A percentile compares a stretch with the other conserved stretches of the same genome.
Evolutionary conservation across 2,888 invertebrate species (phyloP).

Genomic region (Tetragonisca angustula): DNA sequence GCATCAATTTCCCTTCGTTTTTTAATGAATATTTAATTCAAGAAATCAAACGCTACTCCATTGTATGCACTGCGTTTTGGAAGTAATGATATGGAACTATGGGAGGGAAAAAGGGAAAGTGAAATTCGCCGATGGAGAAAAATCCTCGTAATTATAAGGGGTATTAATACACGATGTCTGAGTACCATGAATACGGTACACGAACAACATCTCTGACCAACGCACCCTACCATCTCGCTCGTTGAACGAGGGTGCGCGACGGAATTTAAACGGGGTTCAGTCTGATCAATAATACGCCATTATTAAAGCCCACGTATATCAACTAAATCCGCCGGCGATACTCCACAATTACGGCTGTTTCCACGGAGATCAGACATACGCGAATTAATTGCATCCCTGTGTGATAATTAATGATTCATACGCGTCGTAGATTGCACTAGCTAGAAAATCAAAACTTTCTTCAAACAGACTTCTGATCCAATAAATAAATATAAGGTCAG

Average conservation of each 20-base stretch:
- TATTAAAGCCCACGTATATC: constrained; percentile 73
- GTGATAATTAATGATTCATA: constrained; percentile 47
- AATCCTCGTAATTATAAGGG: constrained; percentile 60
- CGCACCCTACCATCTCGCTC: constrained; percentile 61
- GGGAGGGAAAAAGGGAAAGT: neutral
- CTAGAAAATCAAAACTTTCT: neutral
- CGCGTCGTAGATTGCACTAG: neutral
- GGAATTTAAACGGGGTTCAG: constrained; percentile 77
- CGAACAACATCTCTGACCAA: constrained; percentile 66
- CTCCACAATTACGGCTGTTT: constrained; percentile 70
- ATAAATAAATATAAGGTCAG: no score
- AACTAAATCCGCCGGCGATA: constrained; percentile 66
- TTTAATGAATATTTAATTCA: no score
- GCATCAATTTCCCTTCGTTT: no score
- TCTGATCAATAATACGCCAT: constrained; percentile 77
- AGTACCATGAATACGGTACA: constrained; percentile 28
- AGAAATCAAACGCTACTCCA: no score
- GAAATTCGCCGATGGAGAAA: constrained; percentile 36
- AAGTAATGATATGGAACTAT: neutral
- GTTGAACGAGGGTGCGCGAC: constrained; percentile 63
- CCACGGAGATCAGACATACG: constrained; percentile 65
- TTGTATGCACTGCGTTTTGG: no score
- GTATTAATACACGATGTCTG: constrained; percentile 59
- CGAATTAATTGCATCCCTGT: constrained; percentile 68
- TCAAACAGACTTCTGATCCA: no score